Percentiles rank a stretch among this genome's conserved stretches.
phyloP scores from a whole-genome alignment of 2,888 invertebrate genomes.

The Hanleya hanleyi region DNA sequence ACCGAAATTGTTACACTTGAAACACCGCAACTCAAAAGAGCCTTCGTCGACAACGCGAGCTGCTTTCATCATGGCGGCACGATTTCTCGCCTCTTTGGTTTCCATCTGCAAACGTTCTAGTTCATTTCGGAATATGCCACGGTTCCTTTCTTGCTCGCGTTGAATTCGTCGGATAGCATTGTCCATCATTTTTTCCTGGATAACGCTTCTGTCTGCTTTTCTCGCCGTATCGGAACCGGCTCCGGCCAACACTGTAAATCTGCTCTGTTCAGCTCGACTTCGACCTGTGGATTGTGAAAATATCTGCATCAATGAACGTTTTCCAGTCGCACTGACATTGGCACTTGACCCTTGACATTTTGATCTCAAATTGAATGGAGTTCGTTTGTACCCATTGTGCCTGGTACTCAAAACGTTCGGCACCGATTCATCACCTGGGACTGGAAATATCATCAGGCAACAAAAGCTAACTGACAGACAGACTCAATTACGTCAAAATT shows the following conservation, averaged over 20 bases:
- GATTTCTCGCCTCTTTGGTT: constrained; percentile 45
- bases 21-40: constrained; percentile 57
- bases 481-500: too few relatives aligned
- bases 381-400: too few relatives aligned
- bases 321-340: too few relatives aligned
- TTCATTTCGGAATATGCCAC: constrained; percentile 33
- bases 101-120: constrained; percentile 43
- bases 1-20: constrained; percentile 56
- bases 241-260: constrained; percentile 58
- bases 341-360: too few relatives aligned
- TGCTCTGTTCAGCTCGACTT: constrained; percentile 62
- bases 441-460: too few relatives aligned
- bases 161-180: constrained; percentile 51
- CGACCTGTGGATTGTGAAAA: constrained; percentile 54
- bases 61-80: constrained; percentile 30
- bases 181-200: constrained; percentile 66
- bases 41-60: constrained; percentile 29
- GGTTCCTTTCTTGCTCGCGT: constrained; percentile 26
- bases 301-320: not conserved
- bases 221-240: constrained; percentile 52
- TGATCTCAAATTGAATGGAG: too few relatives aligned
- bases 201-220: constrained; percentile 64
- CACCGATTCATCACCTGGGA: not conserved
- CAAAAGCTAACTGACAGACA: too few relatives aligned
- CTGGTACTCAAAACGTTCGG: not conserved